Conservation (phyloP, 1,140 invertebrate genomes). For the Listronotus oregonensis region DNA sequence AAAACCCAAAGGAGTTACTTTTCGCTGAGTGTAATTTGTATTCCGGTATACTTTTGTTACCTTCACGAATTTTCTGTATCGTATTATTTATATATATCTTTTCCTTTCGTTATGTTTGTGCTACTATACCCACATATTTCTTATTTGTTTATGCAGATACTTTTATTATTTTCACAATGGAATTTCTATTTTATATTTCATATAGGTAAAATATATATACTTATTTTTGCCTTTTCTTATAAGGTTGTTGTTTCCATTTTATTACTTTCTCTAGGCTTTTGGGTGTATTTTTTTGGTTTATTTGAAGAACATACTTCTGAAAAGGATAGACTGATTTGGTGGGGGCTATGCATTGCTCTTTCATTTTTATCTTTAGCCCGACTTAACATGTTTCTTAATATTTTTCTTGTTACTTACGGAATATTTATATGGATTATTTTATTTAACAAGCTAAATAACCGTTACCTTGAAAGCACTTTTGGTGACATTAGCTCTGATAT, state of each 20-base stretch:
- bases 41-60: not conserved
- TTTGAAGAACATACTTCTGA: not conserved
- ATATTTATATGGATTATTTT: too few relatives aligned
- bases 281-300: not conserved
- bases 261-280: not conserved
- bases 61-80: not conserved
- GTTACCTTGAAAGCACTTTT: not conserved
- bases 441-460: too few relatives aligned
- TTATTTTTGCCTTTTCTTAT: not conserved
- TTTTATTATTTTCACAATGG: not conserved
- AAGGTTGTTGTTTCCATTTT: not conserved
- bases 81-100: not conserved
- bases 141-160: not conserved
- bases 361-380: too few relatives aligned
- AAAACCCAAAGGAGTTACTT: too few relatives aligned
- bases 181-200: not conserved
- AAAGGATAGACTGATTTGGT: too few relatives aligned
- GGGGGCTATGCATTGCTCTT: too few relatives aligned
- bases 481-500: not conserved
- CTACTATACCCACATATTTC: not conserved
- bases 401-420: too few relatives aligned
- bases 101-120: conserved; percentile 6
- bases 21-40: not conserved
- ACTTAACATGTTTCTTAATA: too few relatives aligned
- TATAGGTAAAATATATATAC: not conserved